A percentile compares a stretch with the other conserved stretches of the same genome.
phyloP scores from a whole-genome alignment of 2,888 invertebrate species.

The Liopterus haemorrhoidalis region DNA sequence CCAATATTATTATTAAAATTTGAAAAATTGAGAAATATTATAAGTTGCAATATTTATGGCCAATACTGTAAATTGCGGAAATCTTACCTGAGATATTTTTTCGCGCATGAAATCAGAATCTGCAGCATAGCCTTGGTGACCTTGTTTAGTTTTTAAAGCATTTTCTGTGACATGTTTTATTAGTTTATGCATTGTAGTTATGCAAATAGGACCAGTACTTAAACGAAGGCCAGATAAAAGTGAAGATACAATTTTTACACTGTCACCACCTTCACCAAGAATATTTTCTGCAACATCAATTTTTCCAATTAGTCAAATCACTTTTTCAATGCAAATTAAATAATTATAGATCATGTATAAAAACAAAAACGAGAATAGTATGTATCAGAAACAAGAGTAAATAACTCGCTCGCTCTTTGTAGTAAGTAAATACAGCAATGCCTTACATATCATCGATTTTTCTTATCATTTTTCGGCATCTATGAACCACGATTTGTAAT shows the following conservation, averaged over 20 bases:
- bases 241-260: constrained; percentile 51
- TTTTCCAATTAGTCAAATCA: constrained; percentile 13
- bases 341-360: too few species aligned
- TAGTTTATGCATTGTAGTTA: constrained; percentile 49
- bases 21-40: too few species aligned
- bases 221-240: constrained; percentile 44
- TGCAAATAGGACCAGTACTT: constrained; percentile 43
- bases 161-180: constrained; percentile 49
- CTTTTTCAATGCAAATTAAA: constrained; percentile 12
- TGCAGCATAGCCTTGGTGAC: constrained; percentile 33
- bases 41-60: too few species aligned
- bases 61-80: too few species aligned
- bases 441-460: too few species aligned
- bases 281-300: constrained; percentile 50
- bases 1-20: too few species aligned
- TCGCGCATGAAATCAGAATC: constrained; percentile 38
- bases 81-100: constrained; percentile 40
- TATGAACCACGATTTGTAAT: too few species aligned
- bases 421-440: too few species aligned
- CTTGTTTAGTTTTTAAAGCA: constrained; percentile 49
- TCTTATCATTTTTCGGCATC: too few species aligned
- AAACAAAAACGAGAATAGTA: too few species aligned
- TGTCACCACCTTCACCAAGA: constrained; percentile 55
- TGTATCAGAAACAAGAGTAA: too few species aligned
- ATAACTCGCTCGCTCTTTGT: too few species aligned